Evolutionary conservation across 2,888 invertebrate genomes (phyloP), one percentile per base, ranked within the genome.

Genomic region (Xanthorhoe spadicearia): DNA sequence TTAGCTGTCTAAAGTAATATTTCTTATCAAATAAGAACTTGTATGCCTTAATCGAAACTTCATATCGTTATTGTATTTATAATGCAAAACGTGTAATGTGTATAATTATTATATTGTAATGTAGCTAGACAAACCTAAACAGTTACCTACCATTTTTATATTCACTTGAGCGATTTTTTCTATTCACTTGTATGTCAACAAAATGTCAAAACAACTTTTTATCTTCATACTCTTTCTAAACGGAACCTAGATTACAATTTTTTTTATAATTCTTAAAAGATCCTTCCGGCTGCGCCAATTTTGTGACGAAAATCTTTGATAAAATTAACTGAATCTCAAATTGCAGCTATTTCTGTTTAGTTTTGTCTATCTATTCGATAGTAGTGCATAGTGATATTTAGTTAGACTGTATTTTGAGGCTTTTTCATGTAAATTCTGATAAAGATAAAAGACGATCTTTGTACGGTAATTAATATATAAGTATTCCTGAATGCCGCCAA

Each of bases 41-140:
- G 82, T 90, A 92, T 91, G 92, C 92, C 92, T 93, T 93, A 91
- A 83, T 83, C 82, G 85, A 85, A 88, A 88, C 80, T 77, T 89
- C 92, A 92, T 93, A 92, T 92, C 92, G 90, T 92, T 91, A 90
- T 90, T 90, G 89, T 90, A 88, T 90, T 90, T 59, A 77, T 87
- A 88, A 90, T 89, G 84, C 88, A 89, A 88, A 79, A 81, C 68
- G 68, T 66, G 68, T 67, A 66, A 52, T 43, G 17, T 62, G 43
- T 57, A 50, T 50, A 46, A 51, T 56, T 63, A 60, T 64, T 62
- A 52, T 53, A 55, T 43, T 57, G 23, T 48, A 62, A 57, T 17
- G 46, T 65, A 64, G 60, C 43, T 50, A n/a, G 38, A 67, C 55
- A 62, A 59, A 56, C 61, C 56, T 60, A 60, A 64, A 55, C 59